Evolutionary conservation across 2,113 vertebrate genomes (phyloP).

Genomic region (Hippocampus comes): DNA sequence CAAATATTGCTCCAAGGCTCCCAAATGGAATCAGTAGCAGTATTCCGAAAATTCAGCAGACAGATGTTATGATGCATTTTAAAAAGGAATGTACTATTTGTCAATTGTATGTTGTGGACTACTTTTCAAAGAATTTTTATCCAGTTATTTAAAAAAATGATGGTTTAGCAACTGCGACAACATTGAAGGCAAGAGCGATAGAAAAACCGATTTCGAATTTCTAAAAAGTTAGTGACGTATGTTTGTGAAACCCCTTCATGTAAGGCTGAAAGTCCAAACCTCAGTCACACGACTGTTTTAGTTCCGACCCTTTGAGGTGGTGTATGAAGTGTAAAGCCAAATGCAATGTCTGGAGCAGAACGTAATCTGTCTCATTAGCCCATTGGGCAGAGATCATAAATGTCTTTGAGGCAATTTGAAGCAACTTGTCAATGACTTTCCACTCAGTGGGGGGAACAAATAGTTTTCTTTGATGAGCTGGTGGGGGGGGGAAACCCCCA

Average conservation of each 20-base stretch:
- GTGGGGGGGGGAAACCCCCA: constrained; percentile 13
- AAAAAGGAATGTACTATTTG: too few species aligned
- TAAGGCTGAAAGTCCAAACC: neutral
- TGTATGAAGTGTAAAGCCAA: neutral
- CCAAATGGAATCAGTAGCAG: constrained; percentile 5
- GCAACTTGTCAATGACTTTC: constrained; percentile 21
- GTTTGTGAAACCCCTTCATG: neutral
- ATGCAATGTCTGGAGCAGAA: neutral
- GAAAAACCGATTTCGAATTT: too few species aligned
- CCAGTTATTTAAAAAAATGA: too few species aligned
- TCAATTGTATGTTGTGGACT: too few species aligned
- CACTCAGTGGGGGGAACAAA: constrained; percentile 30
- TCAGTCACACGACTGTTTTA: neutral
- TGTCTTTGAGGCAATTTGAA: constrained; percentile 32
- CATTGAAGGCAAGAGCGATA: too few species aligned
- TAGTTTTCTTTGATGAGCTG: constrained; percentile 15
- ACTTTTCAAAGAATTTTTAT: too few species aligned
- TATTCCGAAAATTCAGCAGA: neutral
- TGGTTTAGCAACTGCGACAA: too few species aligned
- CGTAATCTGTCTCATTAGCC: constrained; percentile 12
- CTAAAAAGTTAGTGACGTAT: neutral
- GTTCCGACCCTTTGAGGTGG: constrained; percentile 1
- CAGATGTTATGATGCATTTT: too few species aligned
- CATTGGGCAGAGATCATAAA: constrained; percentile 55
- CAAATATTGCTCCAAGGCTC: neutral